Evolutionary conservation across 2,797 vertebrate species (phyloP).

Genomic region (Anas bernieri): DNA sequence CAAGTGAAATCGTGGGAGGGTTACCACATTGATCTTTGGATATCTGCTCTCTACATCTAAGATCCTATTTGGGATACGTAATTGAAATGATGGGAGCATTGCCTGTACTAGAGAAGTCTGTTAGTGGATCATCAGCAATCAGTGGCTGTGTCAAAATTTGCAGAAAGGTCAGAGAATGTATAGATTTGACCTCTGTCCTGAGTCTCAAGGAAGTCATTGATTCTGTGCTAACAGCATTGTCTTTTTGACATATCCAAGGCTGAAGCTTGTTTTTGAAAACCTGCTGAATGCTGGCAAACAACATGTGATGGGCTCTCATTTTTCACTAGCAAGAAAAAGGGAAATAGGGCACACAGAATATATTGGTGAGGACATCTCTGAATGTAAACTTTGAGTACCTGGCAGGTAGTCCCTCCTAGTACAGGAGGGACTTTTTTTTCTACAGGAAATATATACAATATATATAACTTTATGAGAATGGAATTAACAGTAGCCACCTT

Average conservation of each 20-base stretch:
- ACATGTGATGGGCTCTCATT: conserved; percentile 5
- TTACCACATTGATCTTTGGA: fast-evolving
- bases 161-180: not conserved
- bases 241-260: not conserved
- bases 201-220: conserved; percentile 19
- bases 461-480: not conserved
- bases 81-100: not conserved
- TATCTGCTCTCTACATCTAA: not conserved
- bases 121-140: not conserved
- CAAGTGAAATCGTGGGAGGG: not conserved
- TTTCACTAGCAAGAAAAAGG: conserved; percentile 31
- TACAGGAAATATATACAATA: not conserved
- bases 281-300: conserved; percentile 10
- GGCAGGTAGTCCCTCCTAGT: not conserved
- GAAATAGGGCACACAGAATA: conserved; percentile 9
- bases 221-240: conserved; percentile 14
- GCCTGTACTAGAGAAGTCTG: not conserved
- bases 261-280: not conserved
- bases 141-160: conserved; percentile 6
- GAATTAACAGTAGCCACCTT: not conserved
- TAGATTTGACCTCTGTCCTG: conserved; percentile 19
- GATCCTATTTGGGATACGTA: not conserved
- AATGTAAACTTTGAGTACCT: not conserved
- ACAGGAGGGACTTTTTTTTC: not conserved
- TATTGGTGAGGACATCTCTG: not conserved